phyloP scores from a whole-genome alignment of 2,797 vertebrate genomes.

The Pipistrellus kuhlii region DNA sequence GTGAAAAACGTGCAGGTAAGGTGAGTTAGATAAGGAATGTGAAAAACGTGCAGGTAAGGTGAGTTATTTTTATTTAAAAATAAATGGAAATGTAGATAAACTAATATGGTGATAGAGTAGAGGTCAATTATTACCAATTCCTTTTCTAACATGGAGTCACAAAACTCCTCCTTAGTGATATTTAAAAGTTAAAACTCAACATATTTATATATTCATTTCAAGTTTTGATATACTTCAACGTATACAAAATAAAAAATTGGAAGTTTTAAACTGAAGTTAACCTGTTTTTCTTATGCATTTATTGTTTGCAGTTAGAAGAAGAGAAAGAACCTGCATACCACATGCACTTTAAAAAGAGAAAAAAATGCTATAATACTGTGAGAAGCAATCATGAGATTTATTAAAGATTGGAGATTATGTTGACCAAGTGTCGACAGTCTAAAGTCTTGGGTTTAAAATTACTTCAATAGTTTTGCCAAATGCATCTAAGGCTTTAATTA shows the following conservation, averaged over 20 bases:
- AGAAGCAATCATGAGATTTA: constrained; percentile 71
- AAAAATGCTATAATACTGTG: constrained; percentile 65
- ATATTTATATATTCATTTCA: background rate
- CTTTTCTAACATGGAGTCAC: background rate
- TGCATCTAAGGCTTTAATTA: constrained; percentile 69
- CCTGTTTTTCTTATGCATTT: background rate
- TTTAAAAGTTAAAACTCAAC: background rate
- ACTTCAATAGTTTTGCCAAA: constrained; percentile 68
- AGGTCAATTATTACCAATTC: background rate
- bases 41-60: background rate
- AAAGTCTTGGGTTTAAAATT: constrained; percentile 72
- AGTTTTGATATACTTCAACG: background rate
- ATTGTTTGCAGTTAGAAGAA: constrained; percentile 1
- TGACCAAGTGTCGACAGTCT: constrained; percentile 75
- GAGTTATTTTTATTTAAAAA: background rate
- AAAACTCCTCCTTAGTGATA: background rate
- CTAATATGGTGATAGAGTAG: background rate
- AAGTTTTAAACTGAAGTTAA: constrained; percentile 9
- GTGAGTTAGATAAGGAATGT: background rate
- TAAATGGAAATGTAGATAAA: background rate
- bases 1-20: background rate
- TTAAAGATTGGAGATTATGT: constrained; percentile 67
- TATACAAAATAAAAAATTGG: constrained; percentile 27
- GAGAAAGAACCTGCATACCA: background rate
- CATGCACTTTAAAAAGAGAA: constrained; percentile 50